phyloP scores from a whole-genome alignment of 2,888 invertebrate species.

The Dugesia japonica region DNA sequence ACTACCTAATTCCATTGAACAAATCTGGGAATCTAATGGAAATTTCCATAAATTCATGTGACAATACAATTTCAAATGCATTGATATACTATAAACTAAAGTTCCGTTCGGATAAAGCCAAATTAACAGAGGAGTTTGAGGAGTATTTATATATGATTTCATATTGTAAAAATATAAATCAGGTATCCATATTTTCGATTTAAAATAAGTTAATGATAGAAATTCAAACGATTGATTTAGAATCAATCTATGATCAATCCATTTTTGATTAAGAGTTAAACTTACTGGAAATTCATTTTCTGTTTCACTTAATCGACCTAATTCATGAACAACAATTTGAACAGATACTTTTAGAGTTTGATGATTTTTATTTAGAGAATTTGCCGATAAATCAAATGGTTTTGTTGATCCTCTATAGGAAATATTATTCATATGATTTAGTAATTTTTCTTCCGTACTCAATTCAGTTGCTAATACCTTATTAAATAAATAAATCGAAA shows the following conservation, averaged over 20 bases:
- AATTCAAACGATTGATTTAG: slow-evolving; percentile 20
- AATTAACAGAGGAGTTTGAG: slow-evolving; percentile 32
- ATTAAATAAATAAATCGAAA: no score
- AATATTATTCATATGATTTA: background rate
- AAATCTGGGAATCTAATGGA: slow-evolving; percentile 35
- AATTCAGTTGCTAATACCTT: background rate
- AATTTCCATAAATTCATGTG: slow-evolving; percentile 35
- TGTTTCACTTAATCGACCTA: slow-evolving; percentile 32
- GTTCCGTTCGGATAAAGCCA: slow-evolving; percentile 33
- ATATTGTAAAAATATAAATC: slow-evolving; percentile 35
- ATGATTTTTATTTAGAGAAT: background rate
- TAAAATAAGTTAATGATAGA: slow-evolving; percentile 33
- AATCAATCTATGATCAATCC: slow-evolving; percentile 29
- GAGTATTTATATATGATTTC: slow-evolving; percentile 32
- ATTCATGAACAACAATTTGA: slow-evolving; percentile 32
- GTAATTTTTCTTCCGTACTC: background rate
- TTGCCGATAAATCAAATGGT: background rate
- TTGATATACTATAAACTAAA: slow-evolving; percentile 33
- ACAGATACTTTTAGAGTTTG: background rate
- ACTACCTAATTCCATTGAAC: slow-evolving; percentile 33
- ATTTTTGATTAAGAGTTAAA: slow-evolving; percentile 32
- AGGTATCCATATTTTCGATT: slow-evolving; percentile 35
- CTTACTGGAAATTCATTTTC: slow-evolving; percentile 35
- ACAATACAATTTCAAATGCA: slow-evolving; percentile 33
- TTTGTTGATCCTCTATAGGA: background rate